phyloP scores from a whole-genome alignment of 2,797 vertebrate genomes.

The Myripristis jacobus region DNA sequence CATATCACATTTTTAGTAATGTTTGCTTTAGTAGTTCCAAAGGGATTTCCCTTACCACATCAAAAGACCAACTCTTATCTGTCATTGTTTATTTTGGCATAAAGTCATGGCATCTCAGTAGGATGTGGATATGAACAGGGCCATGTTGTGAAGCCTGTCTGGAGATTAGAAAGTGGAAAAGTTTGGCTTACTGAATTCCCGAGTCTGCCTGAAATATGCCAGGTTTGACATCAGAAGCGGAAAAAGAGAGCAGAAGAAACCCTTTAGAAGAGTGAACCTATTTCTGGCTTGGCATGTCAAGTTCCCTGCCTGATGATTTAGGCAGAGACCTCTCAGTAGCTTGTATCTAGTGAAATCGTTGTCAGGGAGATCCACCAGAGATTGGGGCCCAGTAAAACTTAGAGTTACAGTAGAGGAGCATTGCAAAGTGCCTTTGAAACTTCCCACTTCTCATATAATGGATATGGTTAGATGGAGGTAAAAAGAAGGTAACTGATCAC shows the following conservation, averaged over 20 bases:
- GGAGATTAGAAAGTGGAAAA: constrained; percentile 62
- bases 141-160: constrained; percentile 48
- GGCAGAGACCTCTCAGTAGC: constrained; percentile 58
- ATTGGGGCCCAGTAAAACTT: constrained; percentile 43
- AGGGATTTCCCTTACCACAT: constrained; percentile 62
- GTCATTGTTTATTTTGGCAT: constrained; percentile 69
- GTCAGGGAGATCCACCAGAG: constrained; percentile 37
- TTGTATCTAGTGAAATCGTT: constrained; percentile 50
- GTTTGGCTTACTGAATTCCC: constrained; percentile 68
- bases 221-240: constrained; percentile 62
- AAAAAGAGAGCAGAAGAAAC: constrained; percentile 51
- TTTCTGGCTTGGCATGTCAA: constrained; percentile 55
- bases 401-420: constrained; percentile 20
- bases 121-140: constrained; percentile 58
- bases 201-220: constrained; percentile 63
- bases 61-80: constrained; percentile 71
- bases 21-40: constrained; percentile 51
- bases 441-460: no score
- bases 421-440: not conserved
- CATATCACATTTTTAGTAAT: constrained; percentile 51
- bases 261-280: constrained; percentile 44
- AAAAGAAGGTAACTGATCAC: constrained; percentile 24
- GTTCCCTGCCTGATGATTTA: constrained; percentile 64
- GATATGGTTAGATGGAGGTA: constrained; percentile 2
- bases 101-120: constrained; percentile 28